phyloP scores from a whole-genome alignment of 2,888 invertebrate species.

The Tachina grossa region DNA sequence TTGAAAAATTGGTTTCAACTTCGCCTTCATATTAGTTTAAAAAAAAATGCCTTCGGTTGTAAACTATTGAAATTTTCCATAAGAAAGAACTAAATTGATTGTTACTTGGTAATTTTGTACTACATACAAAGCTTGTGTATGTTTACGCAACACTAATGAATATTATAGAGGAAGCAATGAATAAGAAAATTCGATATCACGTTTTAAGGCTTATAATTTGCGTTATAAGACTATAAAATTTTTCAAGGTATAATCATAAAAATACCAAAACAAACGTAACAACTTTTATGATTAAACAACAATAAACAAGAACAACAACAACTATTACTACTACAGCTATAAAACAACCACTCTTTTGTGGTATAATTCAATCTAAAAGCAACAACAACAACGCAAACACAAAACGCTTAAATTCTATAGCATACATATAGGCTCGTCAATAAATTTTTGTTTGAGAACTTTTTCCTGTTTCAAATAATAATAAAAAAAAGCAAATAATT shows the following conservation, averaged over 20 bases:
- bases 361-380: slow-evolving; percentile 64
- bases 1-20: too few species aligned
- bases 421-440: slow-evolving; percentile 68
- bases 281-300: slow-evolving; percentile 30
- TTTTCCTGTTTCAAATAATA: slow-evolving; percentile 3
- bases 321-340: slow-evolving; percentile 28
- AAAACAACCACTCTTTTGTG: slow-evolving; percentile 70
- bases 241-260: slow-evolving; percentile 63
- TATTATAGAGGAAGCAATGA: slow-evolving; percentile 34
- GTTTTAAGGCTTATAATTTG: slow-evolving; percentile 62
- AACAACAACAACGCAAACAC: slow-evolving; percentile 3
- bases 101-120: slow-evolving; percentile 12
- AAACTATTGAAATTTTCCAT: background rate
- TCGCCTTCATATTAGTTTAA: too few species aligned
- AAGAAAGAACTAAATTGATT: slow-evolving; percentile 36
- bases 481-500: slow-evolving; percentile 74
- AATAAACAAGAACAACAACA: slow-evolving; percentile 22
- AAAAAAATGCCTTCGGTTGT: background rate
- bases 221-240: slow-evolving; percentile 47
- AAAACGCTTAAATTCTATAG: slow-evolving; percentile 55
- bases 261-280: slow-evolving; percentile 63
- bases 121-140: background rate
- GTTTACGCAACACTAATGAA: slow-evolving; percentile 28
- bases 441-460: slow-evolving; percentile 45
- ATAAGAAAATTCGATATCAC: slow-evolving; percentile 46